Conservation (phyloP, 2,797 vertebrate species). For the Trichosurus vulpecula region DNA sequence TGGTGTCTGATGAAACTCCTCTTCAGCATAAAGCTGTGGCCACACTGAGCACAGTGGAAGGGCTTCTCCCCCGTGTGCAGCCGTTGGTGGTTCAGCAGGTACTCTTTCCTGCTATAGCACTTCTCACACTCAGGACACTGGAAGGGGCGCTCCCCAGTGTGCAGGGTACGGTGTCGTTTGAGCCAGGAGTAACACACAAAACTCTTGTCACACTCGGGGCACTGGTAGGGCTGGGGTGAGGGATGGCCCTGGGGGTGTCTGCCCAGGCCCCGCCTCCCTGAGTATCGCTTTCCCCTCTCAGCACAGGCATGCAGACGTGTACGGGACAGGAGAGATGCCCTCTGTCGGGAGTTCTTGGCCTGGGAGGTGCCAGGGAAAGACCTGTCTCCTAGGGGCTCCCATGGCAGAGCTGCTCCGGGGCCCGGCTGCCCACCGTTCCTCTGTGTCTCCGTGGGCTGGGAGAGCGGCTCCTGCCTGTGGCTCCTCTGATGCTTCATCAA, state of each 20-base stretch:
- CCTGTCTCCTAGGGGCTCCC: not conserved
- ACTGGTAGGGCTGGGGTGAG: not conserved
- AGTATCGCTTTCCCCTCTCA: not conserved
- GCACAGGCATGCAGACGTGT: not conserved
- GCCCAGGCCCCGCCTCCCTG: not conserved
- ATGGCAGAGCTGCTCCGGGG: rapidly evolving
- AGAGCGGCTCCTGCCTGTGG: not conserved
- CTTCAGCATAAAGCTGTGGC: constrained; percentile 85
- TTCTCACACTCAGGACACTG: constrained; percentile 27
- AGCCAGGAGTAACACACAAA: not conserved
- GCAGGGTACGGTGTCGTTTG: rapidly evolving
- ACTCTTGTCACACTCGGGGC: not conserved
- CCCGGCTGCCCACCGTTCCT: rapidly evolving
- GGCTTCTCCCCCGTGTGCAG: constrained; percentile 85
- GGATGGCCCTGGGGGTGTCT: not conserved
- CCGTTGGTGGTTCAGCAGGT: constrained; percentile 85
- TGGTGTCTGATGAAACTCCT: constrained; percentile 81
- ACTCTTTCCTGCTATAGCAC: constrained; percentile 82
- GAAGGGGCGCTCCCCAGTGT: not conserved
- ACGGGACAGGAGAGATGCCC: rapidly evolving
- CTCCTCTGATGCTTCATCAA: not conserved
- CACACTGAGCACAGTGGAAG: constrained; percentile 82
- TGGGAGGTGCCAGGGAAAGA: too few species aligned
- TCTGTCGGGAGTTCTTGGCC: too few species aligned
- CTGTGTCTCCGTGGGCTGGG: not conserved